These are phyloP conservation scores for Hecatera dysodea DNA, from an alignment of 2,888 invertebrate species.

Conservation along the genomic window DNA sequence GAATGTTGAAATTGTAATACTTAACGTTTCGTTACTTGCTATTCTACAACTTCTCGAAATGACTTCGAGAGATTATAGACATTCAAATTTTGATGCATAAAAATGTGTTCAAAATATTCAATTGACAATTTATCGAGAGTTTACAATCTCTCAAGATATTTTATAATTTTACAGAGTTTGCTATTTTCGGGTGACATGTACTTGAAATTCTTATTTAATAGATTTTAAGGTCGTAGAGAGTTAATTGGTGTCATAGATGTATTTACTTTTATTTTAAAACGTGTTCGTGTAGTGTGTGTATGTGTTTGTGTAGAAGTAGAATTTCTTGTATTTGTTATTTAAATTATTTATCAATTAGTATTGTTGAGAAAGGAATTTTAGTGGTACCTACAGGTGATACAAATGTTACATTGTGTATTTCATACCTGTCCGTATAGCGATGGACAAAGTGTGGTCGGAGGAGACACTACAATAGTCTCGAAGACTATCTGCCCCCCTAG, in stretches of 20 bases:
- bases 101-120: no score
- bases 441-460: neutral
- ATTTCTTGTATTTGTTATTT: neutral
- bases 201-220: neutral
- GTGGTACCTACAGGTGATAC: neutral
- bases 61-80: no score
- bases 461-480: no score
- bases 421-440: neutral
- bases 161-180: no score
- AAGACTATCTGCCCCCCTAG: no score
- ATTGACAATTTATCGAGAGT: no score
- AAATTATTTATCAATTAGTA: neutral
- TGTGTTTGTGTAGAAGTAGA: constrained; percentile 8
- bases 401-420: neutral
- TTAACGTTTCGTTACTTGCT: no score
- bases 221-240: neutral
- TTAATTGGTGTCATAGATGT: neutral
- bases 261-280: neutral
- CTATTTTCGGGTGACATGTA: no score
- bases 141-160: no score
- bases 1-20: no score
- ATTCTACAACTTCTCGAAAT: no score
- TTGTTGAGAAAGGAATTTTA: neutral
- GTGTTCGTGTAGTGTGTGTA: neutral
- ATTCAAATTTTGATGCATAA: no score